Percentiles rank a stretch among this genome's conserved stretches.
Conservation (phyloP, 35 echinoderm and acorn worm genomes). For the Holothuria glaberrima region DNA sequence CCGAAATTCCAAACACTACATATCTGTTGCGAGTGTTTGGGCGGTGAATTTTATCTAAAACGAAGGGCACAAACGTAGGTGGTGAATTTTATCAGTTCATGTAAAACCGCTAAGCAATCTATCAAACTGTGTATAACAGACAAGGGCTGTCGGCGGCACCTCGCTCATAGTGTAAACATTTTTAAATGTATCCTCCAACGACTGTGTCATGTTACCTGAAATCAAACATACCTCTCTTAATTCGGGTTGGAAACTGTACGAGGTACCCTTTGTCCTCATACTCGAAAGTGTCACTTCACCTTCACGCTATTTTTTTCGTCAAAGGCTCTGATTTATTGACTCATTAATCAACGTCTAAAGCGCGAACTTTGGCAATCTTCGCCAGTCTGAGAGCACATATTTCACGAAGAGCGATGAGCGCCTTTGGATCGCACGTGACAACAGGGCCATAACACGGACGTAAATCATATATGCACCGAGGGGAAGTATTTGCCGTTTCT, state of each 20-base stretch:
- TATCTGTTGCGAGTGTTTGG: background rate
- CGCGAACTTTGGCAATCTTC: slow-evolving; percentile 26
- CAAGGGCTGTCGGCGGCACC: no score
- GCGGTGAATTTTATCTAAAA: no score
- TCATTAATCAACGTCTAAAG: slow-evolving; percentile 40
- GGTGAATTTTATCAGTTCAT: no score
- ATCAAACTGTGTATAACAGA: no score
- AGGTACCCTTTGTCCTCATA: slow-evolving; percentile 31
- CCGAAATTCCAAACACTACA: no score
- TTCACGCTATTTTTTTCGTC: background rate
- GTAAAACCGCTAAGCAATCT: no score
- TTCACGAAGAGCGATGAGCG: slow-evolving; percentile 2
- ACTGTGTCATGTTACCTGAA: no score
- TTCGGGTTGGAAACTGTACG: no score
- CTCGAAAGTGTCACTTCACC: slow-evolving; percentile 16
- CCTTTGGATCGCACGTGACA: slow-evolving; percentile 31
- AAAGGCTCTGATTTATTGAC: slow-evolving; percentile 10
- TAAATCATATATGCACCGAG: background rate
- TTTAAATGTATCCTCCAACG: no score
- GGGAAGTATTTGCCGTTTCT: background rate
- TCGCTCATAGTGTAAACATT: no score
- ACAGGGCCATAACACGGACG: slow-evolving; percentile 20
- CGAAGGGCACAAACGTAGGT: no score
- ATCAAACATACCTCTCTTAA: no score
- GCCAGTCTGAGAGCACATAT: background rate